Evolutionary conservation across 2,797 vertebrate genomes (phyloP).

Genomic region (Malurus splendens): DNA sequence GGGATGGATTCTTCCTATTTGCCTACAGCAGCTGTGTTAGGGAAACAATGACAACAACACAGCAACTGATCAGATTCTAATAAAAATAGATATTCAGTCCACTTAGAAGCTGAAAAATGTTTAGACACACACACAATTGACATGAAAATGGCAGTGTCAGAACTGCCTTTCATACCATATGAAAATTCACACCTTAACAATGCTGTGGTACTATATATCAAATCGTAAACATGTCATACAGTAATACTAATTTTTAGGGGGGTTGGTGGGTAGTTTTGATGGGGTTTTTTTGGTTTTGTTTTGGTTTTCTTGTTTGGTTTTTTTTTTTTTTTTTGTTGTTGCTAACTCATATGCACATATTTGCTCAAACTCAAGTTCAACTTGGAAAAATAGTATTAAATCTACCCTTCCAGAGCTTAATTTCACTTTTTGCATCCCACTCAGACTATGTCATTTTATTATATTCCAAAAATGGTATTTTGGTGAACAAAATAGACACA

Average conservation of each 20-base stretch:
- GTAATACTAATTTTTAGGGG: accelerated
- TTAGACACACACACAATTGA: neutral
- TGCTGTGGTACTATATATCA: neutral
- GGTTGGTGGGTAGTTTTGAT: accelerated
- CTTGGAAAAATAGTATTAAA: neutral
- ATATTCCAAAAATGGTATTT: neutral
- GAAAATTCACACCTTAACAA: neutral
- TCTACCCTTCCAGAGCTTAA: neutral
- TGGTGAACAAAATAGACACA: neutral
- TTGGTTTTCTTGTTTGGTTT: accelerated
- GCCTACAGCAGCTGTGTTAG: neutral
- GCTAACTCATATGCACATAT: neutral
- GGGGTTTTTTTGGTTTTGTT: too few species aligned
- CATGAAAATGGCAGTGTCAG: neutral
- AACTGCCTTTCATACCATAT: neutral
- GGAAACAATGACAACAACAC: accelerated
- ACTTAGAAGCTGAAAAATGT: neutral
- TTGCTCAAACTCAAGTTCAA: neutral
- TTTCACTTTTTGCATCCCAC: neutral
- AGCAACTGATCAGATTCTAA: neutral
- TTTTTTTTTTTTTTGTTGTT: neutral
- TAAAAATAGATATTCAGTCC: neutral
- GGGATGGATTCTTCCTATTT: neutral
- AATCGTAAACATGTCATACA: neutral
- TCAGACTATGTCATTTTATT: neutral